Base-by-base conservation (phyloP, 2,113 vertebrate genomes). In the Anser cygnoides region DNA sequence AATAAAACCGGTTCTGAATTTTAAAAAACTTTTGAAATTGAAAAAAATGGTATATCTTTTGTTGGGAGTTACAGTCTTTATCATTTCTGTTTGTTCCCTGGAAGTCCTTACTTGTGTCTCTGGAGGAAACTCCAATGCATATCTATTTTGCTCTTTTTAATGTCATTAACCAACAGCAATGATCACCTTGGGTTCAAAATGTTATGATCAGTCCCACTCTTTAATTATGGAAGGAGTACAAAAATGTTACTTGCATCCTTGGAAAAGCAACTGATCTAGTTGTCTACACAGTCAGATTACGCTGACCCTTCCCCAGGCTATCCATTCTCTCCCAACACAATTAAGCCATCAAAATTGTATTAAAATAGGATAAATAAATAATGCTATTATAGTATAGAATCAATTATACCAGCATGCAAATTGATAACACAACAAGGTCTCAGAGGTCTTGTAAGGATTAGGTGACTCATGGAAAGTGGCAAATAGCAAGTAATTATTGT, bases 291-390 rank as follows among this genome's bases (percentile, higher is more conserved):
- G 23, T 31, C 39, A 87, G 61, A 71, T 37, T 67, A 75, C 61
- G 73, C 61, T 33, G 50, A 65, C 68, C 58, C 91, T 96, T 80
- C 89, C 58, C 16, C 29, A 58, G 58, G 86, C 57, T 86, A 80
- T 68, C 31, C 39, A 65, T 84, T 81, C 39, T 20, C 29, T 84
- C 52, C 19, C 73, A 73, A 13, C 57, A 65, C 19, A 25, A 84
- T 63, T 74, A 73, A 11, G 3, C 11, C 62, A 93, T 82, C 93
- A 89, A 71, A 84, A 65, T 17, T 68, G 28, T 33, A 8, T n/a
- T 84, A 67, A 75, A 93, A 71, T 5, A 25, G 11, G 7, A 68
- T 62, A 94, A 94, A 88, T 73, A 90, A 94, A 50, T 57, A 88
- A 76, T 44, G n/a, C 4, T 57, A 73, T 89, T 88, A 63, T 5